Conservation (phyloP, 1,140 invertebrate genomes). For the Drosophila busckii region DNA sequence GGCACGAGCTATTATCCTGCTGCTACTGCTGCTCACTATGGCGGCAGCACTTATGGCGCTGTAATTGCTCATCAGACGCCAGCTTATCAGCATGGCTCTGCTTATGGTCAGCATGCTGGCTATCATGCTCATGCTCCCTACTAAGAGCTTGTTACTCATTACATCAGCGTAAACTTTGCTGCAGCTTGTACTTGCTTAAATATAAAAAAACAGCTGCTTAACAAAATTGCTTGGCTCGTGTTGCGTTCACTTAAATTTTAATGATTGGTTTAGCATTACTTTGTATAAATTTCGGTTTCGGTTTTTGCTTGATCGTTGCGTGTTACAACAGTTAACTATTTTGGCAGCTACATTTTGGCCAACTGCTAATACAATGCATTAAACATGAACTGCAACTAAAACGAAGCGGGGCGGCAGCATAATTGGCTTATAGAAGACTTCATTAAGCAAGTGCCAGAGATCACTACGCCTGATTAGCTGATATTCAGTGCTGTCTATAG, state of each 20-base stretch:
- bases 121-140: neutral
- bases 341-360: constrained; percentile 5
- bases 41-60: no score
- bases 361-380: constrained; percentile 39
- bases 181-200: no score
- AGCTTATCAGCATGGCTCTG: neutral
- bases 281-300: neutral
- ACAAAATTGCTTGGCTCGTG: neutral
- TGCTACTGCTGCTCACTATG: no score
- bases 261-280: no score
- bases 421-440: constrained; percentile 67
- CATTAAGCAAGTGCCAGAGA: no score
- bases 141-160: no score
- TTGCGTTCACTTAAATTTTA: no score
- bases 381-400: constrained; percentile 44
- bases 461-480: no score
- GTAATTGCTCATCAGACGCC: neutral
- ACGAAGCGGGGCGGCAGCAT: constrained; percentile 15
- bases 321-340: constrained; percentile 7
- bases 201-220: no score
- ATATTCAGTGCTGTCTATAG: no score
- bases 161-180: neutral
- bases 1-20: no score
- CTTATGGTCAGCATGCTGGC: neutral
- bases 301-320: no score